Conservation (phyloP, 1,140 invertebrate species). For the Charaxes varanes region DNA sequence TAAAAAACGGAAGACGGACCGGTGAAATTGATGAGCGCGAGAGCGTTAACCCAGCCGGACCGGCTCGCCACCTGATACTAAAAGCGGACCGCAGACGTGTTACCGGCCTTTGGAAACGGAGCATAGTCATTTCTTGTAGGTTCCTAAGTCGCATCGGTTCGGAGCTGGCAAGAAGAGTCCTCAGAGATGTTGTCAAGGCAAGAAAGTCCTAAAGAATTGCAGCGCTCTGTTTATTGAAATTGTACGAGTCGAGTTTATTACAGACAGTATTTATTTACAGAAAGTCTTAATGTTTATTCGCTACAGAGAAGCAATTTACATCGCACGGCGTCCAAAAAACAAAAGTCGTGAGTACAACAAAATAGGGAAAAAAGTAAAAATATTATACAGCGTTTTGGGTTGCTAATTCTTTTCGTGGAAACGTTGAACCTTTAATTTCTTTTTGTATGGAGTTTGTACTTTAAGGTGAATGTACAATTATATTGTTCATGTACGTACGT, state of each 20-base stretch:
- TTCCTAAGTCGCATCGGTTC: too few species aligned
- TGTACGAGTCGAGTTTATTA: not conserved
- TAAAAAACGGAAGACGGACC: constrained; percentile 17
- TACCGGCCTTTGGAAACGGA: too few species aligned
- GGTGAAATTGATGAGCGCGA: constrained; percentile 29
- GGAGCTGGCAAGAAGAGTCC: too few species aligned
- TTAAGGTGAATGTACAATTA: too few species aligned
- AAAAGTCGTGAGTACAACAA: constrained; percentile 5
- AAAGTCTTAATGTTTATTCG: constrained; percentile 10
- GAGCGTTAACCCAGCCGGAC: constrained; percentile 42
- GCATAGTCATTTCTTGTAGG: too few species aligned
- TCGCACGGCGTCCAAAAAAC: constrained; percentile 2
- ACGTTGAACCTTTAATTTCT: too few species aligned
- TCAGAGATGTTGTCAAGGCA: too few species aligned
- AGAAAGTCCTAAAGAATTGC: too few species aligned
- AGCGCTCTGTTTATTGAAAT: not conserved
- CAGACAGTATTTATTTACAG: constrained; percentile 18
- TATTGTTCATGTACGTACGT: too few species aligned
- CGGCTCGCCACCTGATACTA: constrained; percentile 41
- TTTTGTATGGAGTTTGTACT: too few species aligned
- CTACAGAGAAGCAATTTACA: constrained; percentile 8
- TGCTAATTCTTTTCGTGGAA: constrained; percentile 2
- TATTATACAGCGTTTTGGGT: constrained; percentile 8
- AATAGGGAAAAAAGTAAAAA: constrained; percentile 8
- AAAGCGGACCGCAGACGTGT: constrained; percentile 39